Evolutionary conservation across 1,140 invertebrate genomes (phyloP).

Genomic region (Psix sp.): DNA sequence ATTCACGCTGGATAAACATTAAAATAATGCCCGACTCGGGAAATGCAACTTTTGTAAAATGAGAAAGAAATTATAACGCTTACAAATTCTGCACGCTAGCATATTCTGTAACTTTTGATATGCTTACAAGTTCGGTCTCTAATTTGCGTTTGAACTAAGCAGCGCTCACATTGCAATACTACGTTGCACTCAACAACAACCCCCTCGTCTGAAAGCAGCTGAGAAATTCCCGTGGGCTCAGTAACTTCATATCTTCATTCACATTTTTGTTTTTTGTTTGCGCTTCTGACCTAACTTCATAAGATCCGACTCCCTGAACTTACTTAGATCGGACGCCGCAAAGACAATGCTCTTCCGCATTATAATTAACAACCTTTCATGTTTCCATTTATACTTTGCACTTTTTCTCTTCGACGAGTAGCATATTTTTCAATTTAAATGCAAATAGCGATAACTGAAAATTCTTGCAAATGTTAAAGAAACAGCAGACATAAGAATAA

Average conservation of each 20-base stretch:
- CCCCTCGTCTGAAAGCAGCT: constrained; percentile 44
- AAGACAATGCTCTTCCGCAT: constrained; percentile 20
- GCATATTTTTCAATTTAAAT: too few relatives aligned
- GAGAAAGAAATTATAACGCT: constrained; percentile 42
- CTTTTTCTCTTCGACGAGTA: too few relatives aligned
- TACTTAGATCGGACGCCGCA: constrained; percentile 3
- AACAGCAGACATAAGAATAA: too few relatives aligned
- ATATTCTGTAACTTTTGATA: constrained; percentile 53
- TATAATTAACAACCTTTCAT: constrained; percentile 1
- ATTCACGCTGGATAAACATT: constrained; percentile 13
- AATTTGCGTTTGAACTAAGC: constrained; percentile 53
- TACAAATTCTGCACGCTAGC: constrained; percentile 36
- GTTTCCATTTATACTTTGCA: too few relatives aligned
- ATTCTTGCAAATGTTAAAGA: too few relatives aligned
- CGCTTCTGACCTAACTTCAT: constrained; percentile 34
- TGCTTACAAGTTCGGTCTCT: constrained; percentile 46
- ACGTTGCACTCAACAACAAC: constrained; percentile 46
- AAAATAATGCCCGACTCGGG: constrained; percentile 18
- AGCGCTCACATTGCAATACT: constrained; percentile 45
- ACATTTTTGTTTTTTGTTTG: constrained; percentile 44
- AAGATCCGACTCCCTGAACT: constrained; percentile 35
- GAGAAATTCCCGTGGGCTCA: constrained; percentile 50
- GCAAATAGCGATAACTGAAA: too few relatives aligned
- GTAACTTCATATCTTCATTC: constrained; percentile 58
- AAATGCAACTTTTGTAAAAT: constrained; percentile 34